Conservation (phyloP, 2,888 invertebrate species). For the Apodemia mormo region DNA sequence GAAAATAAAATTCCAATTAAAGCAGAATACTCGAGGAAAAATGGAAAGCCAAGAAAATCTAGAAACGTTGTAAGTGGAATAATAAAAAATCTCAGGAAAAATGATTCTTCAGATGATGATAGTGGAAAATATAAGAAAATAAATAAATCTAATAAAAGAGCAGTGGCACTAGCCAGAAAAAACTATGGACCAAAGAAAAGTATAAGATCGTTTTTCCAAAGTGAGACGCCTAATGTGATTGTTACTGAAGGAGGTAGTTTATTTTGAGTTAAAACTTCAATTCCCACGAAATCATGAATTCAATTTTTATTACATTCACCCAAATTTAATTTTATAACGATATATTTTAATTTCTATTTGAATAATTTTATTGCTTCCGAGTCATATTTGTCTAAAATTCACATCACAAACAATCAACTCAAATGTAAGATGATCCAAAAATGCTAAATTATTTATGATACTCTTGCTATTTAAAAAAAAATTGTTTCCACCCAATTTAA, state of each 20-base stretch:
- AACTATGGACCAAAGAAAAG: constrained; percentile 64
- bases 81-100: constrained; percentile 62
- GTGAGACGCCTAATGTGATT: constrained; percentile 72
- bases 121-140: constrained; percentile 75
- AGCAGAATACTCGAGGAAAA: constrained; percentile 66
- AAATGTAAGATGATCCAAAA: constrained; percentile 1
- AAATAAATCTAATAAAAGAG: constrained; percentile 72
- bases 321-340: not conserved
- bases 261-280: not conserved
- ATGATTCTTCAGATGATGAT: constrained; percentile 70
- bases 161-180: constrained; percentile 64
- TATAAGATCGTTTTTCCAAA: constrained; percentile 71
- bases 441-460: not conserved
- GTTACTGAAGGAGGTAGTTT: constrained; percentile 78
- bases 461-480: no score
- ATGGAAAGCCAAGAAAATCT: constrained; percentile 58
- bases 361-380: not conserved
- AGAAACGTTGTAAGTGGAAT: constrained; percentile 63
- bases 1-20: constrained; percentile 44
- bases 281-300: constrained; percentile 1
- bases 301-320: not conserved
- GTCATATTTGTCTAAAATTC: not conserved
- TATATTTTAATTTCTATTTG: not conserved
- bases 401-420: not conserved
- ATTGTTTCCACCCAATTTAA: no score